phyloP scores from a whole-genome alignment of 2,888 invertebrate genomes.

The Chrysodeixis includens region DNA sequence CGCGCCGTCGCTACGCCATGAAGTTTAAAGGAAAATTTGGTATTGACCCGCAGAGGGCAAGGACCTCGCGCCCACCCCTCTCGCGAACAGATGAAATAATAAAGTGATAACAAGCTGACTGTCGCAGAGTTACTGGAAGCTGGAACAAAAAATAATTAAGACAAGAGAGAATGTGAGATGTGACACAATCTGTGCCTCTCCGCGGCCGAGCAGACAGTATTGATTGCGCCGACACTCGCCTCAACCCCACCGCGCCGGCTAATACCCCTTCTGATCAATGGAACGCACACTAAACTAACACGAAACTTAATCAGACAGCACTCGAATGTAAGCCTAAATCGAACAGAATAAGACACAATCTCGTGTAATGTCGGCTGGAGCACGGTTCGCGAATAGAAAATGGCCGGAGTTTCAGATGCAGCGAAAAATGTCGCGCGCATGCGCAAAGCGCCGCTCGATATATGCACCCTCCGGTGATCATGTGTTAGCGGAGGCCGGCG shows the following conservation, averaged over 20 bases:
- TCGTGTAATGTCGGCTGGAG: slow-evolving; percentile 49
- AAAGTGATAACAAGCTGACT: slow-evolving; percentile 20
- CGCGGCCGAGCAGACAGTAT: slow-evolving; percentile 9
- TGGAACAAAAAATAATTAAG: slow-evolving; percentile 16
- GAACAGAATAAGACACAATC: slow-evolving; percentile 36
- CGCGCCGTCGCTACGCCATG: background rate
- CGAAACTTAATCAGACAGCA: slow-evolving; percentile 11
- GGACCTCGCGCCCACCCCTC: slow-evolving; percentile 28
- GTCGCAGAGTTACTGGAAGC: slow-evolving; percentile 9
- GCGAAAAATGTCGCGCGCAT: slow-evolving; percentile 84
- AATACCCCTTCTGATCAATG: slow-evolving; percentile 36
- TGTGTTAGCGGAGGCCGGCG: slow-evolving; percentile 61
- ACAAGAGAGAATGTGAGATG: background rate
- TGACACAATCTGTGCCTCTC: background rate
- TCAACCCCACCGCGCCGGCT: slow-evolving; percentile 23
- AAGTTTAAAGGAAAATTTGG: background rate
- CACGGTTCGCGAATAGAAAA: slow-evolving; percentile 78
- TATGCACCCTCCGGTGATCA: slow-evolving; percentile 80
- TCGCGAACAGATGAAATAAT: slow-evolving; percentile 17
- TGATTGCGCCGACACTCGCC: slow-evolving; percentile 15
- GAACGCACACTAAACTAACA: slow-evolving; percentile 31
- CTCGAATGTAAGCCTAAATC: slow-evolving; percentile 39
- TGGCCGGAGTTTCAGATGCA: slow-evolving; percentile 79
- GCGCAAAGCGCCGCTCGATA: slow-evolving; percentile 85
- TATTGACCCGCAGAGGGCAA: slow-evolving; percentile 43